Evolutionary conservation across 2,797 vertebrate species (phyloP), one percentile per base, ranked within the genome.

Genomic region (Microhierax caerulescens): DNA sequence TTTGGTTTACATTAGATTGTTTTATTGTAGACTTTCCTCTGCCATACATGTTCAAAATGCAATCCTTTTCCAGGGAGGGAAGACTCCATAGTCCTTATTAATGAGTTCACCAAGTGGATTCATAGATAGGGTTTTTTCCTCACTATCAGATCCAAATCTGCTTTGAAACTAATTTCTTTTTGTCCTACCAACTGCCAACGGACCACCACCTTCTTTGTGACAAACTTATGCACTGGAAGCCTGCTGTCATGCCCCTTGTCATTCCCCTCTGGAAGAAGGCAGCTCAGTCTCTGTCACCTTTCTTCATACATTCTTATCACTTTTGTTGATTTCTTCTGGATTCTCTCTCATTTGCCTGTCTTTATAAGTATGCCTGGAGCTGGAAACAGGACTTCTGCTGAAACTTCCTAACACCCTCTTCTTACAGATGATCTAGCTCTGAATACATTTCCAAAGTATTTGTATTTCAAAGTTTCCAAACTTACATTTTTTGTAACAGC

Each of bases 221-320:
- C 56, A 54, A 67, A 17, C 18, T 70, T 39, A 36, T 17, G 23
- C 8, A 11, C 45, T 50, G 48, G 11, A 67, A 80, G 17, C 43
- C 57, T 74, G 47, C 24, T 20, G 24, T 16, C 0, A 0, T 54
- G 14, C 3, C 20, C 47, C 24, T 39, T 8, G 1, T 45, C 11
- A 3, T 45, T 76, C 8, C 22, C 30, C 7, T 54, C 19, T 13
- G 47, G 75, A 41, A 75, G 41, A 12, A 34, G 7, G 59, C 20
- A 63, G 20, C 8, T 39, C 28, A 13, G 21, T 54, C 12, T 90
- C 39, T 85, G 24, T 4, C 51, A 54, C 21, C 8, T 34, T 63
- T 83, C 37, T 63, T 64, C 3, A 1, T 13, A 23, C 0, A 1
- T 43, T 92, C 24, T 48, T 72, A 79, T 10, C 54, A 36, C 15